These are phyloP conservation scores for Diploptera punctata DNA, from an alignment of 2,888 invertebrate genomes.

Conservation along the genomic window DNA sequence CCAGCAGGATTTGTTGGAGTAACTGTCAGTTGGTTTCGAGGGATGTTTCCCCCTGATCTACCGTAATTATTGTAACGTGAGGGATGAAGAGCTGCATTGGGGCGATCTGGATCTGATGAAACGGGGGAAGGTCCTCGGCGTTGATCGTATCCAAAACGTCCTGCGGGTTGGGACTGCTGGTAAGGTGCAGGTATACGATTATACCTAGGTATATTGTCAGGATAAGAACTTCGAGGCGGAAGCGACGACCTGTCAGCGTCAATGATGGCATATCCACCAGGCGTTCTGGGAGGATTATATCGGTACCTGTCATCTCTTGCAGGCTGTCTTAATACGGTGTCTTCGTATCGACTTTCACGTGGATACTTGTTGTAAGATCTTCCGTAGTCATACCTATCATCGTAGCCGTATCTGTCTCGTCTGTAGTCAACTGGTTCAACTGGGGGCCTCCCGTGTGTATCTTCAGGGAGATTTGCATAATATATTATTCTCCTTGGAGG, in stretches of 20 bases:
- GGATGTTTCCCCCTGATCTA: background rate
- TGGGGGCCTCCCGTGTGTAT: constrained; percentile 18
- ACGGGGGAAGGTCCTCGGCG: constrained; percentile 6
- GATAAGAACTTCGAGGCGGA: background rate
- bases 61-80: constrained; percentile 15
- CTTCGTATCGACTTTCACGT: constrained; percentile 37
- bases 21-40: constrained; percentile 27
- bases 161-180: constrained; percentile 29
- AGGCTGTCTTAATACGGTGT: constrained; percentile 12
- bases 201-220: constrained; percentile 26
- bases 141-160: constrained; percentile 4
- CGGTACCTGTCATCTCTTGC: constrained; percentile 29
- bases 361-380: constrained; percentile 33
- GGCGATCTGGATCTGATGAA: background rate
- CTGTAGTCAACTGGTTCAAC: constrained; percentile 14
- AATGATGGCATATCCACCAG: constrained; percentile 41
- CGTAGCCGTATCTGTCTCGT: constrained; percentile 21
- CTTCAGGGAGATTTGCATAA: constrained; percentile 42
- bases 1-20: constrained; percentile 9
- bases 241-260: constrained; percentile 36
- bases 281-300: constrained; percentile 4
- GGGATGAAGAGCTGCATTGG: constrained; percentile 14
- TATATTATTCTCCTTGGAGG: constrained; percentile 41
- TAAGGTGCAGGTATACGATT: constrained; percentile 41
- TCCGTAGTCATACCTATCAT: constrained; percentile 10